Percentiles rank a stretch among this genome's conserved stretches.
Conservation (phyloP, 1,140 invertebrate genomes). For the Goniozus legneri region DNA sequence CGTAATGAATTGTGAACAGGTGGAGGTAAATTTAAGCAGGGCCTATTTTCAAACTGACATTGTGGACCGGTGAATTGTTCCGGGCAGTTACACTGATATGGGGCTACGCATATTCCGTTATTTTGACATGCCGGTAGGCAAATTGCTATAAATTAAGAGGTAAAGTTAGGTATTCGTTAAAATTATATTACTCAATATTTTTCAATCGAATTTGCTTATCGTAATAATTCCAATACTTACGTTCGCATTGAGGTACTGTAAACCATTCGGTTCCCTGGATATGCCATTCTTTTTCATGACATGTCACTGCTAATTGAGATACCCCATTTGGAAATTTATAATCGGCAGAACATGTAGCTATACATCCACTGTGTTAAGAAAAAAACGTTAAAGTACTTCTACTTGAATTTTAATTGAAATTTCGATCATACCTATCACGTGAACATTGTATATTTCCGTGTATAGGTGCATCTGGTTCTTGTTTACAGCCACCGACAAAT, state of each 20-base stretch:
- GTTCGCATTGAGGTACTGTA: constrained; percentile 61
- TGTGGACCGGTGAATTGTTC: constrained; percentile 68
- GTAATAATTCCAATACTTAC: constrained; percentile 45
- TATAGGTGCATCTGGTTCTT: constrained; percentile 35
- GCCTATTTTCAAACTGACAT: constrained; percentile 71
- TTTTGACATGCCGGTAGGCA: constrained; percentile 75
- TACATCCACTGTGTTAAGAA: constrained; percentile 52
- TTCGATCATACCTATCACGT: constrained; percentile 29
- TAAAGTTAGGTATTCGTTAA: too few relatives aligned
- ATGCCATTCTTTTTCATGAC: constrained; percentile 58
- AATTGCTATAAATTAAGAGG: constrained; percentile 58
- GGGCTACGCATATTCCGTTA: constrained; percentile 70
- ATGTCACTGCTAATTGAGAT: constrained; percentile 53
- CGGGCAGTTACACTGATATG: constrained; percentile 69
- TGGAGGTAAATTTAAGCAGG: constrained; percentile 64
- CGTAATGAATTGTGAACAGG: constrained; percentile 63
- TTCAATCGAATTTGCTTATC: background rate
- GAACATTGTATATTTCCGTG: constrained; percentile 51
- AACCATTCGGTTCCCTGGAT: constrained; percentile 52
- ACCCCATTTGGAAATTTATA: constrained; percentile 63
- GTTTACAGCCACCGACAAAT: constrained; percentile 31
- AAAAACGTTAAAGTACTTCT: background rate
- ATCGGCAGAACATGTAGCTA: constrained; percentile 54
- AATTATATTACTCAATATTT: constrained; percentile 5
- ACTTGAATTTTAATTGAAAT: background rate